These are phyloP conservation scores for Percopsis omiscomaycus DNA, from an alignment of 2,797 vertebrate genomes.

Conservation along the genomic window DNA sequence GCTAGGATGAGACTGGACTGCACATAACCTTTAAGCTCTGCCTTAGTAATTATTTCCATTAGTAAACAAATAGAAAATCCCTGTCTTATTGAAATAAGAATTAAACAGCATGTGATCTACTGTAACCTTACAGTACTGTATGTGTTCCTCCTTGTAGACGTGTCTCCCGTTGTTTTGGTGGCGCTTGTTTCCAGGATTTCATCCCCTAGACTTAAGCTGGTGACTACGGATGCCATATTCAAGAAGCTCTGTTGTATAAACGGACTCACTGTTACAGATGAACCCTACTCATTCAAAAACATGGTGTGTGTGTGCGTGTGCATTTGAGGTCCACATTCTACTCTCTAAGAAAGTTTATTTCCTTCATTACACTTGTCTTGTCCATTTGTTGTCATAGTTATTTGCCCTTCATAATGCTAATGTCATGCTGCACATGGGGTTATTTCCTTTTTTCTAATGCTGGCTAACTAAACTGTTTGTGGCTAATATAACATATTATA, in stretches of 20 bases:
- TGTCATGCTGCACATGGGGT: too few species aligned
- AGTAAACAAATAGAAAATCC: not conserved
- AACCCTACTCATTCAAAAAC: slow-evolving; percentile 85
- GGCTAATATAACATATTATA: not conserved
- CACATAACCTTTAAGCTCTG: too few species aligned
- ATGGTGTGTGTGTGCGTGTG: slow-evolving; percentile 78
- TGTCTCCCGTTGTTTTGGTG: slow-evolving; percentile 74
- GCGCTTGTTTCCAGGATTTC: slow-evolving; percentile 80
- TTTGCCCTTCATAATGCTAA: too few species aligned
- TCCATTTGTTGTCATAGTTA: not conserved
- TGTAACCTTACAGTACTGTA: not conserved
- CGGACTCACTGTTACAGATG: slow-evolving; percentile 68
- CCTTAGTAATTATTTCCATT: too few species aligned
- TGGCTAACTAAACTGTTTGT: not conserved
- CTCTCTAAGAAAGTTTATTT: not conserved
- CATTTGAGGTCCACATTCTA: not conserved
- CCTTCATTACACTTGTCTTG: not conserved
- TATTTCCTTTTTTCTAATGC: too few species aligned
- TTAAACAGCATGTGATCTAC: not conserved
- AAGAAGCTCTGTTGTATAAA: slow-evolving; percentile 81
- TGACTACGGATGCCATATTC: slow-evolving; percentile 86
- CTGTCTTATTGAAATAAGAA: not conserved
- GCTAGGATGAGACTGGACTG: too few species aligned
- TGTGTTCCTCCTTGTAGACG: slow-evolving; percentile 67
- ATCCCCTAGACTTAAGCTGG: slow-evolving; percentile 86